Conservation (phyloP, 2,113 vertebrate species). For the Lepidothrix coronata region DNA sequence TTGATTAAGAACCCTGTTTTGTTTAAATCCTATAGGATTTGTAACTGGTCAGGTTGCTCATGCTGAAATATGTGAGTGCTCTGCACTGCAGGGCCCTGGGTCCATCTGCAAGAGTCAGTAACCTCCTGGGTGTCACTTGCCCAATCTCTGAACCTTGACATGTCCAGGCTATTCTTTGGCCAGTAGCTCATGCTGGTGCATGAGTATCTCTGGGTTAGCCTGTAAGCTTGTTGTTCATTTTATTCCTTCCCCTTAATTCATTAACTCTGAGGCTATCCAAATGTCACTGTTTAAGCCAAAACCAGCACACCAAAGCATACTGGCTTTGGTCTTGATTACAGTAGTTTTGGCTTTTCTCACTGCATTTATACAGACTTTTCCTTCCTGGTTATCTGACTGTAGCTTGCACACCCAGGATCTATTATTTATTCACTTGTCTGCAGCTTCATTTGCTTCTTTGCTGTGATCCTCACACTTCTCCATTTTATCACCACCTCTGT, state of each 20-base stretch:
- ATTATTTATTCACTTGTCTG: neutral
- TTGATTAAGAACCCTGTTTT: neutral
- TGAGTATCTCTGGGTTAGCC: neutral
- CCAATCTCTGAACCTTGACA: neutral
- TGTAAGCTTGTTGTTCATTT: neutral
- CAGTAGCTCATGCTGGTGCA: neutral
- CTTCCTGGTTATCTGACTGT: neutral
- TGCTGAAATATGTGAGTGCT: neutral
- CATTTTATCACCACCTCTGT: neutral
- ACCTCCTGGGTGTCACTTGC: neutral
- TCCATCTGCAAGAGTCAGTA: neutral
- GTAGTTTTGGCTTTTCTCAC: neutral
- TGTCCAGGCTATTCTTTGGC: neutral
- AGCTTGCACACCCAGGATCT: neutral
- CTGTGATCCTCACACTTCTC: neutral
- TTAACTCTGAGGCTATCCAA: neutral
- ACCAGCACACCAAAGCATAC: neutral
- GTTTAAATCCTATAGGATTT: neutral
- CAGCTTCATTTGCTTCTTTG: neutral
- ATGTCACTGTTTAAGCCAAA: neutral
- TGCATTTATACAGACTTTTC: neutral
- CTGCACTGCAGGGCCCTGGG: neutral
- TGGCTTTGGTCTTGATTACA: neutral
- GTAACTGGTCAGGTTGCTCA: neutral
- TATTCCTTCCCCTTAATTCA: neutral